Conservation (phyloP, 2,888 invertebrate genomes). For the Tipula helvola region DNA sequence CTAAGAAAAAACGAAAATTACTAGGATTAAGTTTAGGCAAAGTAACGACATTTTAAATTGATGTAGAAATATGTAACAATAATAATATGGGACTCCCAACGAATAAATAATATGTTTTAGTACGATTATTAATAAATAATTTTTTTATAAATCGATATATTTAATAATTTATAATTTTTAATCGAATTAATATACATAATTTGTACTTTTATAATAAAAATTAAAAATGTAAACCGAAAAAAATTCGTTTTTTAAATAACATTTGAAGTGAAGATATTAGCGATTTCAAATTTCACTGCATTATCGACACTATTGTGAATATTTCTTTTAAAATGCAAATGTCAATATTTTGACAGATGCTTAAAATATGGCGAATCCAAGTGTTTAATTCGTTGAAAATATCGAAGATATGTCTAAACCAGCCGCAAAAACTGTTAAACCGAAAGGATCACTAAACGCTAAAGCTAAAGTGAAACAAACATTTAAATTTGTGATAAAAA, state of each 20-base stretch:
- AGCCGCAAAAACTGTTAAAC: background rate
- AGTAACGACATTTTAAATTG: conserved; percentile 51
- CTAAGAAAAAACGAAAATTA: conserved; percentile 55
- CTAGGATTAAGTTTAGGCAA: conserved; percentile 56
- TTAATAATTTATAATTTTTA: background rate
- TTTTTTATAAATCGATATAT: background rate
- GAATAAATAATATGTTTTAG: background rate
- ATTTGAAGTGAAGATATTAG: background rate
- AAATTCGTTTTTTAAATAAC: background rate
- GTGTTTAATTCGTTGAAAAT: background rate
- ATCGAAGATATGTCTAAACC: background rate
- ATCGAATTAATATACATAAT: background rate
- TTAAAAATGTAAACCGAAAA: background rate
- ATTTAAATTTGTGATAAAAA: background rate
- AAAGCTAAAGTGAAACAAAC: background rate
- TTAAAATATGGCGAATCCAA: background rate
- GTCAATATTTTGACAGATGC: background rate
- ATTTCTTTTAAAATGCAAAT: background rate
- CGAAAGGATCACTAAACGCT: background rate
- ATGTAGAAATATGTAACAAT: background rate
- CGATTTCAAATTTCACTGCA: background rate
- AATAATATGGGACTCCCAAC: background rate
- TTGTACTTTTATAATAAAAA: background rate
- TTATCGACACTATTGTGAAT: background rate
- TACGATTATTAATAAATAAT: background rate